phyloP scores from a whole-genome alignment of 2,113 vertebrate genomes.

The Aplodontia rufa region DNA sequence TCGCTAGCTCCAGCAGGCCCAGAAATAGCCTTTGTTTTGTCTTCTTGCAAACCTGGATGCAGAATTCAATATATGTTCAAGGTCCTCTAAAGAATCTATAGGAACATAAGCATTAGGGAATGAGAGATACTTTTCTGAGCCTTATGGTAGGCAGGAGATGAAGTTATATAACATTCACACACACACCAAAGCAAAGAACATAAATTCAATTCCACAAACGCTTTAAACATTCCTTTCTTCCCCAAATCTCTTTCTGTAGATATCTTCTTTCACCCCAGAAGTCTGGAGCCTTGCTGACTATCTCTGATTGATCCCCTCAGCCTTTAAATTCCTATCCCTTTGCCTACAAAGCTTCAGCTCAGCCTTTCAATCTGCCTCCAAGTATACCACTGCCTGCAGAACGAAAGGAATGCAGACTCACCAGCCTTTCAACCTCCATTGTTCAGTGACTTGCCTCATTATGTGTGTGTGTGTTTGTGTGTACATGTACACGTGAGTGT shows the following conservation, averaged over 20 bases:
- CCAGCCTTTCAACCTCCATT: not conserved
- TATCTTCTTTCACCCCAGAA: not conserved
- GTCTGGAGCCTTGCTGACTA: not conserved
- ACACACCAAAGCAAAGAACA: not conserved
- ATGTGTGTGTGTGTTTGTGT: not conserved
- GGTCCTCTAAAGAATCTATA: conserved; percentile 8
- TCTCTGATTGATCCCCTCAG: not conserved
- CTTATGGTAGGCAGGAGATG: not conserved
- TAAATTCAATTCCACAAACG: not conserved
- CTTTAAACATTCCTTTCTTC: not conserved
- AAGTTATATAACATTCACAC: not conserved
- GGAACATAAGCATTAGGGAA: not conserved
- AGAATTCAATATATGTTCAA: not conserved
- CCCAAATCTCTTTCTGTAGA: not conserved
- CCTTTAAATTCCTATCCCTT: not conserved
- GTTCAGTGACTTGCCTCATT: not conserved
- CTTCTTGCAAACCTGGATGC: not conserved
- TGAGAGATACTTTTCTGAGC: not conserved
- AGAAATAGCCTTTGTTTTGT: not conserved
- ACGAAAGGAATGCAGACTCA: not conserved
- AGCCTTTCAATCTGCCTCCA: not conserved
- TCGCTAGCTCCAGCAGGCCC: not conserved
- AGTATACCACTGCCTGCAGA: not conserved
- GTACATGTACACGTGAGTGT: not conserved
- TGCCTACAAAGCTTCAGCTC: not conserved